phyloP scores from a whole-genome alignment of 1,140 invertebrate species.

The Drosophila repletoides region DNA sequence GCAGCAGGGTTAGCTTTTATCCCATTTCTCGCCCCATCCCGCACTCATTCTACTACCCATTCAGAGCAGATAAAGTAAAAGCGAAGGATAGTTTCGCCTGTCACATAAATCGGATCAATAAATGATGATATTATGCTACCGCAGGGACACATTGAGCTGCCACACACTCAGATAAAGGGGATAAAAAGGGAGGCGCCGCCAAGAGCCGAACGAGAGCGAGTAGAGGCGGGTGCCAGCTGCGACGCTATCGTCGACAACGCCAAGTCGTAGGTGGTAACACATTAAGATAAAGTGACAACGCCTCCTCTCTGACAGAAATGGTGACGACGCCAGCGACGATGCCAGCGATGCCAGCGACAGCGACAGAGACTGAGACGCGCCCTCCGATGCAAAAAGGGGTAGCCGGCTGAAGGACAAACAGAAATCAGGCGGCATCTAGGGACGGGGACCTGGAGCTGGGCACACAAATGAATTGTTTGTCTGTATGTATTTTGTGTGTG shows the following conservation, averaged over 20 bases:
- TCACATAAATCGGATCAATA: conserved; percentile 81
- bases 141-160: conserved; percentile 74
- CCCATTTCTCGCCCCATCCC: not conserved
- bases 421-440: conserved; percentile 68
- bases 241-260: conserved; percentile 16
- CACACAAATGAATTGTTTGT: conserved; percentile 72
- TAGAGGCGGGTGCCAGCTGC: conserved; percentile 7
- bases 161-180: conserved; percentile 41
- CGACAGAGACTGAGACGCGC: not conserved
- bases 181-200: not conserved
- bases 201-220: not conserved
- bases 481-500: not conserved
- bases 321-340: conserved; percentile 4
- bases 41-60: not conserved
- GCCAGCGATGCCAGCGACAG: not conserved
- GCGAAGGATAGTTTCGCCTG: conserved; percentile 69
- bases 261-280: conserved; percentile 78
- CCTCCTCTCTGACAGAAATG: conserved; percentile 56
- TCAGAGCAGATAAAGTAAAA: conserved; percentile 52
- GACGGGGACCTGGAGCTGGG: conserved; percentile 18
- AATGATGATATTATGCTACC: conserved; percentile 81
- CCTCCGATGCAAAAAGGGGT: conserved; percentile 34
- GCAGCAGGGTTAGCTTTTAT: not conserved
- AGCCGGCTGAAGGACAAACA: conserved; percentile 67
- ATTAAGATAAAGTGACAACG: conserved; percentile 81